phyloP scores from a whole-genome alignment of 2,113 vertebrate genomes.

The Sphyrna mokarran region DNA sequence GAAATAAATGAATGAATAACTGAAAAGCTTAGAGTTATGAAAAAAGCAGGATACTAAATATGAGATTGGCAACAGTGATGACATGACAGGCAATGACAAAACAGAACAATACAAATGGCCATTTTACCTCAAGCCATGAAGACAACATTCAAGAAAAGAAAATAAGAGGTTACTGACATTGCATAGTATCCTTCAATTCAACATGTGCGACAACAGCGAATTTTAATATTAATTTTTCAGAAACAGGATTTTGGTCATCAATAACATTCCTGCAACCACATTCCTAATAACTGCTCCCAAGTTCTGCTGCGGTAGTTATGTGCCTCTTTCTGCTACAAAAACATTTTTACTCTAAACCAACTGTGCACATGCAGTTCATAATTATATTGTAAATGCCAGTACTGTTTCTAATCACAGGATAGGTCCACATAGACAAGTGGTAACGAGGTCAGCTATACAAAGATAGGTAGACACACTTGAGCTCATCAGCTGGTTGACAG shows the following conservation, averaged over 20 bases:
- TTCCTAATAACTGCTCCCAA: neutral
- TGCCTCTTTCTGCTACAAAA: neutral
- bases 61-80: neutral
- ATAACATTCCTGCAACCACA: neutral
- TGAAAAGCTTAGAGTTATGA: neutral
- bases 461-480: neutral
- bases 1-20: neutral
- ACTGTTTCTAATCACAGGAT: neutral
- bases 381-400: neutral
- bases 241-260: neutral
- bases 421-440: neutral
- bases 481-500: neutral
- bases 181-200: neutral
- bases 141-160: neutral
- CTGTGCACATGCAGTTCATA: neutral
- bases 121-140: neutral
- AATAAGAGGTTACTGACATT: neutral
- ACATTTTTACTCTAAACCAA: neutral
- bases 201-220: neutral
- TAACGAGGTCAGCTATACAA: neutral
- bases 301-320: neutral
- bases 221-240: neutral
- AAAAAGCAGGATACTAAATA: neutral
- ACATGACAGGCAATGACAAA: neutral
- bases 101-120: neutral